These are phyloP conservation scores for Aspidiotus destructor DNA, from an alignment of 2,888 invertebrate species.

Conservation along the genomic window DNA sequence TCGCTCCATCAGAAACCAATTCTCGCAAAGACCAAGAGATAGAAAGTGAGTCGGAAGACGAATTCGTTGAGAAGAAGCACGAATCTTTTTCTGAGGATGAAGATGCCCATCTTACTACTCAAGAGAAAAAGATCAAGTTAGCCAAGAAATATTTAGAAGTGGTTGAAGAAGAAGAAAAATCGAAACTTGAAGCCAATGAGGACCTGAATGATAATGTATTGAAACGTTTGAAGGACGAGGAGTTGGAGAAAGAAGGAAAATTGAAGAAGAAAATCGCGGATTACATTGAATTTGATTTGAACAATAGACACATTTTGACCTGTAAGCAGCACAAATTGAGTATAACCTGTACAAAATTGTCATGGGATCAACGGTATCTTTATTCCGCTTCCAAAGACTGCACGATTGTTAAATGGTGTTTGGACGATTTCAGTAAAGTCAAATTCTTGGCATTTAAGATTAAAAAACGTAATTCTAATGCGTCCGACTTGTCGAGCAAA, in stretches of 20 bases:
- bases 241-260: constrained; percentile 75
- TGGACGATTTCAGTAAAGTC: constrained; percentile 54
- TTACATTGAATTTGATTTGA: constrained; percentile 43
- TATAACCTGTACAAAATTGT: constrained; percentile 70
- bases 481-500: constrained; percentile 39
- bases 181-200: constrained; percentile 46
- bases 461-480: constrained; percentile 41
- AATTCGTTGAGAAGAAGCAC: background rate
- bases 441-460: constrained; percentile 39
- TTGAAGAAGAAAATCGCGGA: constrained; percentile 64
- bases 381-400: constrained; percentile 85
- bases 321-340: constrained; percentile 69
- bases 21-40: constrained; percentile 15
- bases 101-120: constrained; percentile 59
- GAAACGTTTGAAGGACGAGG: constrained; percentile 71
- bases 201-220: constrained; percentile 56
- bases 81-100: constrained; percentile 36
- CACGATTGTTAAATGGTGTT: constrained; percentile 70
- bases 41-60: constrained; percentile 14
- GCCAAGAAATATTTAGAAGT: constrained; percentile 83
- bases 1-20: background rate
- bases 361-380: constrained; percentile 58
- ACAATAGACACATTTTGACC: constrained; percentile 44
- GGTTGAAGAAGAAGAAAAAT: constrained; percentile 69
- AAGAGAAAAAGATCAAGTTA: constrained; percentile 79